Evolutionary conservation across 2,888 invertebrate species (phyloP), one percentile per base, ranked within the genome.

Genomic region (Notocelia uddmanniana): DNA sequence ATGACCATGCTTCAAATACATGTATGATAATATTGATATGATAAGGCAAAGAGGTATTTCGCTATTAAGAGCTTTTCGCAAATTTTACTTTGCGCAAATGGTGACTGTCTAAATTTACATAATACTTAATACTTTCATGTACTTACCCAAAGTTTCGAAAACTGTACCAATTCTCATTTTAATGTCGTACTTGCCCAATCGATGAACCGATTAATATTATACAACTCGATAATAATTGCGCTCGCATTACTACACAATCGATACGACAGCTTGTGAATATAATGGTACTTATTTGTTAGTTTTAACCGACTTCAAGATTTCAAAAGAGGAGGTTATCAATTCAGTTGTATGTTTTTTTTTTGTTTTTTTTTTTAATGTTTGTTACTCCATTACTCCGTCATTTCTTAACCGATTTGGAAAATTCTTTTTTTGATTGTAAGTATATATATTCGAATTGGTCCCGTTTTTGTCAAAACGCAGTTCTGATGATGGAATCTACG

Each of bases 141-240:
- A 60, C n/a, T n/a, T n/a, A n/a, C 45, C 66, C 59, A 45, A 67
- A 59, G 45, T 71, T 71, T 67, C 59, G 59, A 45, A 52, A 67
- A 59, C 59, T 71, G 70, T 70, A 41, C 31, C 71, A 71, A 60
- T 67, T 71, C 66, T 54, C 59, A 31, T 58, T 64, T 70, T 52
- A 64, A 59, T 41, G 45, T 37, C 10, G 62, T 26, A 66, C 37
- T 74, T 72, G 60, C 74, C 60, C 71, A 74, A 74, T 71, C 72
- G 64, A 74, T 68, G 71, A 21, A 37, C 59, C 74, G 64, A 68
- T 72, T 72, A 74, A 64, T 69, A 69, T 74, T 74, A 74, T 74
- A 74, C 74, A 74, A 72, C 64, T 58, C 68, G 55, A 74, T 74
- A 64, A 67, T 67, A 66, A 74, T 74, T 72, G 74, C 58, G 58